Evolutionary conservation across 2,113 vertebrate genomes (phyloP).

Genomic region (Nycticryphes semicollaris): DNA sequence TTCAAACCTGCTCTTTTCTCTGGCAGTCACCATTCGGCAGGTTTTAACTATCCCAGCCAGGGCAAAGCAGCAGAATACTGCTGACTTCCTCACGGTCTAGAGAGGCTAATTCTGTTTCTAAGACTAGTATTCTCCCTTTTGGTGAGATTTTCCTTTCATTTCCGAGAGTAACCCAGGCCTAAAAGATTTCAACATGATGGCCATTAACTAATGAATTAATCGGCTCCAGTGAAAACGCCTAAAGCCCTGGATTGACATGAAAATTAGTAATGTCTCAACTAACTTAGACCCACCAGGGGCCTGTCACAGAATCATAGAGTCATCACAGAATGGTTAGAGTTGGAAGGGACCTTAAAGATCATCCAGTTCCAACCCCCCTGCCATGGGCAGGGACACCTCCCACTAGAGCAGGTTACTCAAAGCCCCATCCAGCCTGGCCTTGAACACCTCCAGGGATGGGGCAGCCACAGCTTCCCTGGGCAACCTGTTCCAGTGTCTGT

Average conservation of each 20-base stretch:
- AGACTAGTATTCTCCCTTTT: conserved; percentile 22
- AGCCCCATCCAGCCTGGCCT: too few relatives aligned
- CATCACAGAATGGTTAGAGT: too few relatives aligned
- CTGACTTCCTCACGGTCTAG: background rate
- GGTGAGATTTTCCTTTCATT: background rate
- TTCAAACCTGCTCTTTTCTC: background rate
- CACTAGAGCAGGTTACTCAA: too few relatives aligned
- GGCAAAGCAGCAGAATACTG: background rate
- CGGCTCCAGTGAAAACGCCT: background rate
- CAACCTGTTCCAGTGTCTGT: background rate
- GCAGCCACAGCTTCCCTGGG: too few relatives aligned
- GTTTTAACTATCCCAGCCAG: background rate
- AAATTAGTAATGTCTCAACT: background rate
- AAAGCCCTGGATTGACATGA: background rate
- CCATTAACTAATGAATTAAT: conserved; percentile 1
- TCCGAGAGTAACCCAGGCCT: background rate
- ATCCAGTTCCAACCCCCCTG: too few relatives aligned
- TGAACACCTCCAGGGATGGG: too few relatives aligned
- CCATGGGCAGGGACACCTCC: too few relatives aligned
- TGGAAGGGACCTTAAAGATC: too few relatives aligned
- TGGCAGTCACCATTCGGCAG: background rate
- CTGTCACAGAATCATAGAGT: too few relatives aligned
- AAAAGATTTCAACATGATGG: background rate
- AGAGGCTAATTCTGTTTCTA: background rate
- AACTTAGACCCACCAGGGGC: background rate